Conservation (phyloP, 2,113 vertebrate species). For the Ptyas mucosa region DNA sequence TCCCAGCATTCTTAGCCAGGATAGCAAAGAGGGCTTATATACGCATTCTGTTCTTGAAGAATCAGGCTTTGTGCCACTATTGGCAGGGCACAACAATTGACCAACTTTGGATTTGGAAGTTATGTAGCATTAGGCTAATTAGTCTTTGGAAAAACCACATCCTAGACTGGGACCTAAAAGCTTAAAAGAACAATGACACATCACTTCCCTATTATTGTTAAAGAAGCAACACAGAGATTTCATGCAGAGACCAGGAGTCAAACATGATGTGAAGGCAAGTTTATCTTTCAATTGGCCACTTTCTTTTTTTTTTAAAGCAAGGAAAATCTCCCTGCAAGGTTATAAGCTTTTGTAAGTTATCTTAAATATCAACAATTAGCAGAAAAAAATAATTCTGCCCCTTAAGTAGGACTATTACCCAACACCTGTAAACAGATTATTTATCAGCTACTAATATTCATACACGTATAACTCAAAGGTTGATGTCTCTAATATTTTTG, state of each 20-base stretch:
- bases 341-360: background rate
- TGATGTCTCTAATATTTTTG: background rate
- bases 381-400: background rate
- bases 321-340: background rate
- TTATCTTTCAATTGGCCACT: background rate
- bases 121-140: background rate
- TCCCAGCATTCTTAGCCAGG: background rate
- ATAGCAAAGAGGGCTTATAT: background rate
- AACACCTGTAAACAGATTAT: background rate
- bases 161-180: background rate
- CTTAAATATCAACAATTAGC: background rate
- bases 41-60: background rate
- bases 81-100: background rate
- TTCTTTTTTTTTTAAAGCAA: background rate
- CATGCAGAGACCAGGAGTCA: background rate
- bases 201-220: background rate
- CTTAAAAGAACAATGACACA: background rate
- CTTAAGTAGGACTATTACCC: background rate
- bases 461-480: background rate
- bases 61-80: background rate
- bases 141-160: background rate
- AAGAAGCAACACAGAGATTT: background rate
- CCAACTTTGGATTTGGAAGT: background rate
- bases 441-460: background rate
- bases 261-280: background rate